Conservation (phyloP, 2,888 invertebrate species). For the Pantelozetes paolii region DNA sequence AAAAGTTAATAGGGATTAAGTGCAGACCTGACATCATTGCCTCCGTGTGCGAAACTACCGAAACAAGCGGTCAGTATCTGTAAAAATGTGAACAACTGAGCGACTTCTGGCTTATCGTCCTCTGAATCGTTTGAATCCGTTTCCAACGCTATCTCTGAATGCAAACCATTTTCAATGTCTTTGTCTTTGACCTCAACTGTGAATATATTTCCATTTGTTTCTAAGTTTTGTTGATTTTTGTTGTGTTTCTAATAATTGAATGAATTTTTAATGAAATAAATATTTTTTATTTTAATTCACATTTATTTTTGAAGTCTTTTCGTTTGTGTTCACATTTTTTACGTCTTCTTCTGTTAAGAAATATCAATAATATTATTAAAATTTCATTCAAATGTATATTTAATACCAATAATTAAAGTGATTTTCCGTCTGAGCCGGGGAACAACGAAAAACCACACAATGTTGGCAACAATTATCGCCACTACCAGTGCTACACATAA, state of each 20-base stretch:
- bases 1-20: neutral
- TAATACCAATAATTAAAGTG: constrained; percentile 47
- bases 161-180: neutral
- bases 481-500: constrained; percentile 63
- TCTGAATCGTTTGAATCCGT: constrained; percentile 40
- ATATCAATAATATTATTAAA: too few relatives aligned
- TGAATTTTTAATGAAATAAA: too few relatives aligned
- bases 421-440: too few relatives aligned
- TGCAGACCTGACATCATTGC: constrained; percentile 86
- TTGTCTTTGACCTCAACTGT: neutral
- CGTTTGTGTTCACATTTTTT: neutral
- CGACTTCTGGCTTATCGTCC: constrained; percentile 60
- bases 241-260: too few relatives aligned
- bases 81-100: constrained; percentile 77
- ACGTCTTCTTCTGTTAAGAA: constrained; percentile 8
- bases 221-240: neutral
- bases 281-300: too few relatives aligned
- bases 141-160: neutral
- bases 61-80: constrained; percentile 96
- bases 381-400: neutral
- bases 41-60: constrained; percentile 97
- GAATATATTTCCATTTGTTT: neutral
- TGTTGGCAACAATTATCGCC: constrained; percentile 65
- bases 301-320: neutral
- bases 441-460: constrained; percentile 65